phyloP scores from a whole-genome alignment of 1,140 invertebrate species.

The Drosophila jambulina region DNA sequence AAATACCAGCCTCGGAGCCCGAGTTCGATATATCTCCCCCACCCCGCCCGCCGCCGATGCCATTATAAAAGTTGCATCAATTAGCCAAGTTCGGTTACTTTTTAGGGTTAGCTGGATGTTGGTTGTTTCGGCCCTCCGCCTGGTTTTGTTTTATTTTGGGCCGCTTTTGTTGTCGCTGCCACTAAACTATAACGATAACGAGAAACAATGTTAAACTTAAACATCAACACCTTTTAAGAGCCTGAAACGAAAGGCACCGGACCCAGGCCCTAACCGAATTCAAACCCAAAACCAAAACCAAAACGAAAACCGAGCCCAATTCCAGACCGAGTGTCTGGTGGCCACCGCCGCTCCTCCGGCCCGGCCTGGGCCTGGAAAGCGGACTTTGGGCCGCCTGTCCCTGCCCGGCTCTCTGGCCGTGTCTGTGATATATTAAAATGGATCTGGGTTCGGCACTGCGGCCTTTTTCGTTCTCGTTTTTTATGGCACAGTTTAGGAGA shows the following conservation, averaged over 20 bases:
- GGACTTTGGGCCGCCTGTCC: neutral
- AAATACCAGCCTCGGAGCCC: conserved; percentile 53
- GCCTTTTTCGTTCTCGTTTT: conserved; percentile 81
- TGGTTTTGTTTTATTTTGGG: conserved; percentile 35
- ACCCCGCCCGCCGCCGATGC: neutral
- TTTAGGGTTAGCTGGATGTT: conserved; percentile 33
- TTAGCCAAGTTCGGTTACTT: conserved; percentile 71
- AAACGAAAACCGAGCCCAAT: conserved; percentile 19
- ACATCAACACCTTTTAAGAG: conserved; percentile 84
- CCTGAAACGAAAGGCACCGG: conserved; percentile 31
- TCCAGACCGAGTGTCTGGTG: conserved; percentile 53
- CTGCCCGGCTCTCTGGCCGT: neutral
- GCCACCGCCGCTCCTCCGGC: conserved; percentile 7
- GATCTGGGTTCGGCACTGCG: conserved; percentile 60
- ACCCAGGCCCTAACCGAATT: conserved; percentile 2
- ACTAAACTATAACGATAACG: conserved; percentile 84
- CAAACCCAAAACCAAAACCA: neutral
- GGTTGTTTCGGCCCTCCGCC: conserved; percentile 15
- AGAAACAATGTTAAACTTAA: conserved; percentile 84
- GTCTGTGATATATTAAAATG: conserved; percentile 82
- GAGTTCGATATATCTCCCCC: neutral
- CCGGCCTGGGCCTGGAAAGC: neutral
- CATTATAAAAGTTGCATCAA: conserved; percentile 79
- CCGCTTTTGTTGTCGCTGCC: conserved; percentile 79
- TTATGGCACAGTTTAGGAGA: conserved; percentile 85